A percentile compares a stretch with the other conserved stretches of the same genome.
These are phyloP conservation scores for Eupsilia transversa DNA, from an alignment of 2,888 invertebrate genomes.

Conservation along the genomic window DNA sequence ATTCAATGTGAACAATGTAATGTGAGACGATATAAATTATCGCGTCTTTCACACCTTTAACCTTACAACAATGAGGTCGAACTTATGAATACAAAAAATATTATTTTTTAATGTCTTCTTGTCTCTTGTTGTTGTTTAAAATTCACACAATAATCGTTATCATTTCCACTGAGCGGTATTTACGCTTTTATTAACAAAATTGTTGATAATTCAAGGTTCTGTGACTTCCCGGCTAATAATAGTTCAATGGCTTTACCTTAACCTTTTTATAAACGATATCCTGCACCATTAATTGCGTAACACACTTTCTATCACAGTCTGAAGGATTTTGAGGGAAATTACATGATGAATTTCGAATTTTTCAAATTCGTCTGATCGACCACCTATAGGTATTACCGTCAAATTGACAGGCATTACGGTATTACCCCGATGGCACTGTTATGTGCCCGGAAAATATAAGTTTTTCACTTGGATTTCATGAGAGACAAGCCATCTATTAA, in stretches of 20 bases:
- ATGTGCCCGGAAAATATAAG: neutral
- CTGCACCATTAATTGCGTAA: neutral
- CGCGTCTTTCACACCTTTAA: constrained; percentile 53
- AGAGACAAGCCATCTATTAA: neutral
- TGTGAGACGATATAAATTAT: constrained; percentile 49
- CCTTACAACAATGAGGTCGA: constrained; percentile 63
- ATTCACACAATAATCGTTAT: constrained; percentile 63
- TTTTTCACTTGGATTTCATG: neutral
- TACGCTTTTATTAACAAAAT: constrained; percentile 61
- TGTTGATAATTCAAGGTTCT: constrained; percentile 48
- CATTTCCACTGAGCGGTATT: constrained; percentile 41
- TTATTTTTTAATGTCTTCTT: constrained; percentile 45
- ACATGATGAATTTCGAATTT: neutral
- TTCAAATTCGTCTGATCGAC: neutral
- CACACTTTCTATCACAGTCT: neutral
- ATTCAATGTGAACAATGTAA: constrained; percentile 53
- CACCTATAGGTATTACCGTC: neutral
- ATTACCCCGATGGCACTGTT: neutral
- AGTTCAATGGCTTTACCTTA: constrained; percentile 26
- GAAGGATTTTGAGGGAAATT: neutral
- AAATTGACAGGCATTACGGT: neutral
- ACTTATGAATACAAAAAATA: constrained; percentile 48
- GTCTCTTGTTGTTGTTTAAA: constrained; percentile 35
- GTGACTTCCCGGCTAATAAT: constrained; percentile 29
- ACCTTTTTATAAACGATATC: constrained; percentile 28